These are phyloP conservation scores for Megastigmus dorsalis DNA, from an alignment of 2,888 invertebrate genomes.

Conservation along the genomic window DNA sequence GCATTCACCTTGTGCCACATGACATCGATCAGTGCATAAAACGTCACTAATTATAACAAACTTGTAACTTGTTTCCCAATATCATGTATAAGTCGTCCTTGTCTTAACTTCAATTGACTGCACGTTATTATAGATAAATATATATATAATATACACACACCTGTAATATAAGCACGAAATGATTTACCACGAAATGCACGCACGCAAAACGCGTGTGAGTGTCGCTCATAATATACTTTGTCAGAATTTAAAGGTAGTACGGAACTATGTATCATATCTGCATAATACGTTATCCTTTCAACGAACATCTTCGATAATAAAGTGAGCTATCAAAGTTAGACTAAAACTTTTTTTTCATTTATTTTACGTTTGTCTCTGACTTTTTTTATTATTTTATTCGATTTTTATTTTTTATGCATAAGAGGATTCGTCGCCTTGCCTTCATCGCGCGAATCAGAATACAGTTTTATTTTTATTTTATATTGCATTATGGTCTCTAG, in stretches of 20 bases:
- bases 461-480: no score
- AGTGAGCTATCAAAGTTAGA: constrained; percentile 48
- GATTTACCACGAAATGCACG: constrained; percentile 12
- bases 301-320: constrained; percentile 43
- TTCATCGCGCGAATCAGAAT: constrained; percentile 41
- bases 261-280: constrained; percentile 22
- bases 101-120: constrained; percentile 43
- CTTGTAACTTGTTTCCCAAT: constrained; percentile 44
- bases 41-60: constrained; percentile 52
- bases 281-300: constrained; percentile 24
- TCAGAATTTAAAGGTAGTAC: no score
- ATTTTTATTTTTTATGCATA: background rate
- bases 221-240: no score
- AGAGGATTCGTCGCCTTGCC: constrained; percentile 21
- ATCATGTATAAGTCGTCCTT: constrained; percentile 42
- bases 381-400: background rate
- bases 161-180: constrained; percentile 26
- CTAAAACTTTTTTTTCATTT: constrained; percentile 49
- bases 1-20: constrained; percentile 34
- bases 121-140: constrained; percentile 31
- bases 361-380: constrained; percentile 39
- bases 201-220: background rate
- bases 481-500: no score
- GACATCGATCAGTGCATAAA: constrained; percentile 45
- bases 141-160: background rate